Conservation (phyloP, 2,113 vertebrate genomes). For the Megaleporinus macrocephalus region DNA sequence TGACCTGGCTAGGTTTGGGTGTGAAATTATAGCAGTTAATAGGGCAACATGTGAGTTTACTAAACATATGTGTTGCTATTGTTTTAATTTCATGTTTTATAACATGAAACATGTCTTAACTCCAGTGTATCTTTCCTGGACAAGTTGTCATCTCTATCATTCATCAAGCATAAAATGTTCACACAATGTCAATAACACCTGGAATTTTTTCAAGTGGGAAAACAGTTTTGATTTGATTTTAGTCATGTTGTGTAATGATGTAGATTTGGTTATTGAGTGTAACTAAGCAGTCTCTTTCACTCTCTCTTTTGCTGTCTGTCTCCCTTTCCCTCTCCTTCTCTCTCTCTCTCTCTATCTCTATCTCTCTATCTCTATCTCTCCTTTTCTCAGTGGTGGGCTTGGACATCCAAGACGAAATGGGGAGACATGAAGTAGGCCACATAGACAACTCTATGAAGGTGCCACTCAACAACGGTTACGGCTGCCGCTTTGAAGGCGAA, state of each 20-base stretch:
- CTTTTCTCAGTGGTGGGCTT: constrained; percentile 88
- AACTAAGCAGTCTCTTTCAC: neutral
- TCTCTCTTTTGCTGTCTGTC: neutral
- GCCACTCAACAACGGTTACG: constrained; percentile 86
- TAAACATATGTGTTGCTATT: neutral
- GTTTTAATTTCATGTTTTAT: neutral
- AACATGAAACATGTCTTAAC: too few relatives aligned
- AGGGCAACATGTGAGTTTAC: too few relatives aligned
- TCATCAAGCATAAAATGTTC: neutral
- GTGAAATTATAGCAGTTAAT: too few relatives aligned
- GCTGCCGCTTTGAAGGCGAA: constrained; percentile 95
- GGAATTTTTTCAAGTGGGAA: too few relatives aligned
- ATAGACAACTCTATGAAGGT: constrained; percentile 98
- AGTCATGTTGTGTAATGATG: neutral
- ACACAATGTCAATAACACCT: too few relatives aligned
- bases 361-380: neutral
- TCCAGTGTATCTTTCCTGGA: too few relatives aligned
- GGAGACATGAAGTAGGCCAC: constrained; percentile 96
- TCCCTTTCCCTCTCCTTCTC: neutral
- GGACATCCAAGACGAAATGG: constrained; percentile 99
- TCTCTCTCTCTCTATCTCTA: neutral
- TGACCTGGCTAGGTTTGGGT: neutral
- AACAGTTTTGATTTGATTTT: neutral
- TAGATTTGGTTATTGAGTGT: neutral
- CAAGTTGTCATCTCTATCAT: too few relatives aligned